Evolutionary conservation across 2,797 vertebrate species (phyloP), one percentile per base, ranked within the genome.

Genomic region (Ataeniobius toweri): DNA sequence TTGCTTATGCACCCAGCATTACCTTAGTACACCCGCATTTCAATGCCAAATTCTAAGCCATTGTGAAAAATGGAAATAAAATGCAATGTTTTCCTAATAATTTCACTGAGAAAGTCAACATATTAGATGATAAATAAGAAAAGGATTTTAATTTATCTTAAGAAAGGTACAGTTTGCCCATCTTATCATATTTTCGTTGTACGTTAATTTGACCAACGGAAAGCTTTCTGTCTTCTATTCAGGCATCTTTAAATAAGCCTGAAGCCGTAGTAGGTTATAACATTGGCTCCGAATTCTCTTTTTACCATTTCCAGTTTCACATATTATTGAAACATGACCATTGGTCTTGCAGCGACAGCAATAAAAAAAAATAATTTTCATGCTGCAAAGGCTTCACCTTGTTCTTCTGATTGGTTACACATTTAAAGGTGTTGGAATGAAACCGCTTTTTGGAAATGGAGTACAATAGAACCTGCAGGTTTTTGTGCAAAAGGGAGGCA

Each of bases 401-500:
- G 65, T 44, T n/a, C 65, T 41, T 36, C 36, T 68, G 24, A 20
- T 68, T 68, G 65, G 39, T 68, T 41, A 14, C 22, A 13, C 39
- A 68, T 44, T n/a, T 68, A 24, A 68, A 24, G 24, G 22, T 6
- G 39, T 56, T 56, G 7, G n/a, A 56, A 22, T 53, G 5, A 22
- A 53, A 24, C 6, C 9, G 5, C 6, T 24, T 56, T 56, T 56
- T 56, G 24, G 1, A n/a, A 56, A 56, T n/a, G 6, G 9, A 56
- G 3, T 56, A 56, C n/a, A n/a, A 56, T 6, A 53, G 24, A 56
- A 41, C 76, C 80, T 53, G 3, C 59, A 69, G 51, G 67, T 65
- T 72, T 50, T 82, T 83, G 56, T 41, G 72, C n/a, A 20, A 69
- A 55, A 39, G 59, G 69, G 76, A 39, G 71, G 5, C 72, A 71